These are phyloP conservation scores for Archegozetes longisetosus DNA, from an alignment of 1,140 invertebrate species.

Conservation along the genomic window DNA sequence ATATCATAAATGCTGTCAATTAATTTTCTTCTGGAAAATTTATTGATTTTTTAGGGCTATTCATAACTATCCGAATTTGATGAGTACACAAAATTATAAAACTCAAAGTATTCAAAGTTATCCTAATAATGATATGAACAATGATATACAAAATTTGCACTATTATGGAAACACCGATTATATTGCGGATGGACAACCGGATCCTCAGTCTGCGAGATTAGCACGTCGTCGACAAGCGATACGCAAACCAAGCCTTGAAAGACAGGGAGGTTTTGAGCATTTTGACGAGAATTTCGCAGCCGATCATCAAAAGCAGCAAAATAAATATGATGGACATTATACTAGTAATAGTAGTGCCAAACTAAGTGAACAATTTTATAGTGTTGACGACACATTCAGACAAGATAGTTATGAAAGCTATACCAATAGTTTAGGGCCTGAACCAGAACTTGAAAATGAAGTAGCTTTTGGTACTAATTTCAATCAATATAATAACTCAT, in stretches of 20 bases:
- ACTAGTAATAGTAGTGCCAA: not conserved
- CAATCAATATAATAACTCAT: not conserved
- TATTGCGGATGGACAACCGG: not conserved
- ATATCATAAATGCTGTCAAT: not conserved
- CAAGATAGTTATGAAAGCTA: constrained; percentile 21
- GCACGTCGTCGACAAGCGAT: constrained; percentile 4
- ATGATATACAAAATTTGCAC: not conserved
- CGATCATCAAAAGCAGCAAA: constrained; percentile 9
- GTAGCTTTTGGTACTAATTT: not conserved
- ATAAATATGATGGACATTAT: constrained; percentile 17
- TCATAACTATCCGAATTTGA: too few relatives aligned
- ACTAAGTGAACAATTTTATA: not conserved
- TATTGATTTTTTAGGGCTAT: not conserved
- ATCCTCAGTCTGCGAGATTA: not conserved
- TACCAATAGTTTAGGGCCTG: constrained; percentile 4
- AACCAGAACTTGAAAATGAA: constrained; percentile 3
- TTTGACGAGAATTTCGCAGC: constrained; percentile 43
- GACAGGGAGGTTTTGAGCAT: constrained; percentile 39
- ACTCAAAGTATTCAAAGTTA: not conserved
- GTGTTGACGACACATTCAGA: constrained; percentile 13
- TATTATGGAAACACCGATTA: not conserved
- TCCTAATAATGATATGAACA: not conserved
- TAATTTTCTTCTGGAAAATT: not conserved
- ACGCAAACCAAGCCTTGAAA: constrained; percentile 54
- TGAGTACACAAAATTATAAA: too few relatives aligned